phyloP scores from a whole-genome alignment of 2,797 vertebrate genomes.

The Cossypha niveicapilla region DNA sequence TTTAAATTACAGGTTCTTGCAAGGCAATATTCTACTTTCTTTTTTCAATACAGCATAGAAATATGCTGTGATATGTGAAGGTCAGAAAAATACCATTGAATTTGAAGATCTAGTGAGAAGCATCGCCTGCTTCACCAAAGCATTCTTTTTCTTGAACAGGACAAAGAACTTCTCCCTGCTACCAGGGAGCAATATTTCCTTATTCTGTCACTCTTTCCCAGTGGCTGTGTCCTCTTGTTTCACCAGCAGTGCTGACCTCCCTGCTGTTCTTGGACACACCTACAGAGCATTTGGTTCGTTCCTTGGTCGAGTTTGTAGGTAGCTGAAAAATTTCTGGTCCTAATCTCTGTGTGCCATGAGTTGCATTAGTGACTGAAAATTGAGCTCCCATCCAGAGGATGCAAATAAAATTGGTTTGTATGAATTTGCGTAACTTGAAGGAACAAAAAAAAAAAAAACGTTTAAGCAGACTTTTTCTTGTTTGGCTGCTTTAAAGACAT shows the following conservation, averaged over 20 bases:
- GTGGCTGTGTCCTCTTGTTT: not conserved
- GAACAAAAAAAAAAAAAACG: not conserved
- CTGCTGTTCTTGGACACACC: not conserved
- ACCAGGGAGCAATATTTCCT: not conserved
- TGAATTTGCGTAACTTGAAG: not conserved
- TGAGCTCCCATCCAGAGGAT: not conserved
- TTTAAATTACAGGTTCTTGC: not conserved
- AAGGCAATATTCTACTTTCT: not conserved
- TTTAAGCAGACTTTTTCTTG: not conserved
- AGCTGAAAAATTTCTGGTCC: not conserved
- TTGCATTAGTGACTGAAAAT: not conserved
- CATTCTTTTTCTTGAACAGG: not conserved
- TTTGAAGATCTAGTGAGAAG: not conserved
- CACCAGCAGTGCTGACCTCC: not conserved
- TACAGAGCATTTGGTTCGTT: not conserved
- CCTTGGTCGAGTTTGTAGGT: not conserved
- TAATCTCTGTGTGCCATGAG: not conserved
- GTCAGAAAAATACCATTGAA: not conserved
- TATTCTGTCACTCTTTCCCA: not conserved
- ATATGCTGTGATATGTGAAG: not conserved
- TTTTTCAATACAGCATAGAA: not conserved
- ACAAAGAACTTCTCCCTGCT: not conserved
- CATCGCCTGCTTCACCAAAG: not conserved
- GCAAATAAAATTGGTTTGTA: not conserved
- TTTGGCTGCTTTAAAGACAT: not conserved